A percentile compares a stretch with the other conserved stretches of the same genome.
These are phyloP conservation scores for Polydrusus cervinus DNA, from an alignment of 2,888 invertebrate species.

Conservation along the genomic window DNA sequence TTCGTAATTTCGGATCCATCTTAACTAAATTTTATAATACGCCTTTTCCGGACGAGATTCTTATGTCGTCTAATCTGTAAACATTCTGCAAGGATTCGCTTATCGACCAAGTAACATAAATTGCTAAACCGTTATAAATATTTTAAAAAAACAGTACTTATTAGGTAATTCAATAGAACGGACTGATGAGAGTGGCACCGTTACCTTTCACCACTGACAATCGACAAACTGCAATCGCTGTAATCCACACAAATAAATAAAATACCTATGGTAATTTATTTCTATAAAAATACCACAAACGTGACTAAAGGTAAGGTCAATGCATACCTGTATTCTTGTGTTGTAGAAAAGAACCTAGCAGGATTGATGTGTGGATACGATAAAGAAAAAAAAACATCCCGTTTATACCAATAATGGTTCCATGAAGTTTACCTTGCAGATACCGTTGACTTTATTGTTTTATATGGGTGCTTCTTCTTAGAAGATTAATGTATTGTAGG, in stretches of 20 bases:
- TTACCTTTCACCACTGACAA: constrained; percentile 33
- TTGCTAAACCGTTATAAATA: too few species aligned
- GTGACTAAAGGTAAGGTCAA: constrained; percentile 36
- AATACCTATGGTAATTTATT: constrained; percentile 42
- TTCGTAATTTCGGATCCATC: too few species aligned
- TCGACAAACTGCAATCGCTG: constrained; percentile 23
- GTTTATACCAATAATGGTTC: background rate
- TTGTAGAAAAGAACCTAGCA: constrained; percentile 5
- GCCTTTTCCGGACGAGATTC: too few species aligned
- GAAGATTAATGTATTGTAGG: background rate
- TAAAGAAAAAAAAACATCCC: constrained; percentile 7
- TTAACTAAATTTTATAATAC: too few species aligned
- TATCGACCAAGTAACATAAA: too few species aligned
- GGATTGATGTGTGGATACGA: constrained; percentile 12
- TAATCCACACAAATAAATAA: constrained; percentile 37
- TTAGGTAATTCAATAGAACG: too few species aligned
- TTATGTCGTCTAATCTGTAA: too few species aligned
- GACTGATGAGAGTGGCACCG: too few species aligned
- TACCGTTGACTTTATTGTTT: constrained; percentile 11
- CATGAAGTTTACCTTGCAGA: constrained; percentile 11
- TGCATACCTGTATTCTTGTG: constrained; percentile 20
- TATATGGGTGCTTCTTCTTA: constrained; percentile 4
- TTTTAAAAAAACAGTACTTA: too few species aligned
- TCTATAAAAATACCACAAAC: constrained; percentile 36
- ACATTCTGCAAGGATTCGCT: too few species aligned